phyloP scores from a whole-genome alignment of 2,113 vertebrate species.

The Festucalex cinctus region DNA sequence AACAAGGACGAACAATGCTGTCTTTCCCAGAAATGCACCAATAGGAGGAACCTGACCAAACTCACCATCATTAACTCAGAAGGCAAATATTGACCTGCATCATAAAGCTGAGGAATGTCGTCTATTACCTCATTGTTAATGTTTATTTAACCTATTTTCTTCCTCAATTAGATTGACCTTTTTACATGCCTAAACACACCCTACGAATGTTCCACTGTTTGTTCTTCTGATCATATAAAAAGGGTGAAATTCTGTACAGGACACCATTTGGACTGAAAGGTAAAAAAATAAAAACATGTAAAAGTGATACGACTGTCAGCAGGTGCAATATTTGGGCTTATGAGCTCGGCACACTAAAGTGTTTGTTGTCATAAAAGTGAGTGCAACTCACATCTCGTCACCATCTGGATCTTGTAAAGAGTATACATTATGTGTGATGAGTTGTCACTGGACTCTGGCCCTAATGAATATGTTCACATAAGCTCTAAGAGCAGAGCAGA shows the following conservation, averaged over 20 bases:
- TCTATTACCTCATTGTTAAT: background rate
- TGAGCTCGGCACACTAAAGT: slow-evolving; percentile 3
- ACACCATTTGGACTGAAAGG: background rate
- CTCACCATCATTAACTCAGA: background rate
- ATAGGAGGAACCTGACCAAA: background rate
- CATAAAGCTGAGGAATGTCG: background rate
- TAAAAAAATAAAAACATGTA: slow-evolving; percentile 3
- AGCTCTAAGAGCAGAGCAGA: slow-evolving; percentile 14
- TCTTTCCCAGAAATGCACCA: background rate
- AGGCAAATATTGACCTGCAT: background rate
- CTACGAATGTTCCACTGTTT: background rate
- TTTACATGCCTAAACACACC: background rate
- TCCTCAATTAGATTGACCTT: background rate
- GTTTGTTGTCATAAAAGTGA: slow-evolving; percentile 16
- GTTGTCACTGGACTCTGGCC: slow-evolving; percentile 56
- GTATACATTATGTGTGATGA: slow-evolving; percentile 13
- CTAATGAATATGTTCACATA: slow-evolving; percentile 17
- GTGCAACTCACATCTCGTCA: background rate
- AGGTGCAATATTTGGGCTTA: slow-evolving; percentile 17
- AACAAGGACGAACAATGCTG: background rate
- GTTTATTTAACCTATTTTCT: background rate
- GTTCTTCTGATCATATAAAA: background rate
- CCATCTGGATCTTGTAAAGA: background rate
- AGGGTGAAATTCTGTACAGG: background rate
- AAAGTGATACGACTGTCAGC: too few relatives aligned